These are phyloP conservation scores for Aurelia sp. DNA, from an alignment of 30 jellyfish, hydroid and myxozoan species.

Conservation along the genomic window DNA sequence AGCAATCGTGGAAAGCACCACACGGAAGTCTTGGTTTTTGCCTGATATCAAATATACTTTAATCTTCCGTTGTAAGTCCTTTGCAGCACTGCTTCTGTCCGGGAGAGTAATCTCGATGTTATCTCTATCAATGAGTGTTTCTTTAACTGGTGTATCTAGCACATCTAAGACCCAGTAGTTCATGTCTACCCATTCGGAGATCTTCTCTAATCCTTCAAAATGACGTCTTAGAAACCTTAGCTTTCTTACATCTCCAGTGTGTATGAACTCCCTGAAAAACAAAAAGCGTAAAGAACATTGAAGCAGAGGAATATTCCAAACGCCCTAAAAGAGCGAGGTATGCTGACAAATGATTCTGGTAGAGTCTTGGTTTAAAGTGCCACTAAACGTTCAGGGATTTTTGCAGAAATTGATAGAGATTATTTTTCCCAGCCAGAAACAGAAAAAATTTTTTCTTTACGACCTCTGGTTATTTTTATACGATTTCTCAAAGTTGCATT, in stretches of 20 bases:
- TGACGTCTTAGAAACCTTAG: conserved; percentile 54
- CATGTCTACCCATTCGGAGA: conserved; percentile 56
- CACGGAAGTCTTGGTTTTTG: conserved; percentile 54
- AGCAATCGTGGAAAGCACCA: conserved; percentile 24
- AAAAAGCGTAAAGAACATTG: too few relatives aligned
- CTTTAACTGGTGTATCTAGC: conserved; percentile 45
- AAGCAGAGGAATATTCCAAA: too few relatives aligned
- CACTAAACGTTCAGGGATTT: too few relatives aligned
- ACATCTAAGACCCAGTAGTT: conserved; percentile 62
- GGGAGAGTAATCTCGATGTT: conserved; percentile 32
- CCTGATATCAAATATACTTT: conserved; percentile 34
- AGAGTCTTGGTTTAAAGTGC: too few relatives aligned
- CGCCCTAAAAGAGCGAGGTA: too few relatives aligned
- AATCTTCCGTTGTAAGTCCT: conserved; percentile 46
- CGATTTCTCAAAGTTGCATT: too few relatives aligned
- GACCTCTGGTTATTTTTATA: too few relatives aligned
- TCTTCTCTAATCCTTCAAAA: conserved; percentile 63
- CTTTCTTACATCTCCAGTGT: conserved; percentile 51
- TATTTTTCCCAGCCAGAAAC: too few relatives aligned
- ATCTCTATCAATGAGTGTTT: conserved; percentile 51
- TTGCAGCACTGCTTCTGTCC: conserved; percentile 42
- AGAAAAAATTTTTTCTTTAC: too few relatives aligned
- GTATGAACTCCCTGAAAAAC: conserved; percentile 55
- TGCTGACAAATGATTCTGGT: too few relatives aligned
- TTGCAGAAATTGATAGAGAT: too few relatives aligned